Conservation (phyloP, 2,113 vertebrate species). For the Peromyscus polionotus region DNA sequence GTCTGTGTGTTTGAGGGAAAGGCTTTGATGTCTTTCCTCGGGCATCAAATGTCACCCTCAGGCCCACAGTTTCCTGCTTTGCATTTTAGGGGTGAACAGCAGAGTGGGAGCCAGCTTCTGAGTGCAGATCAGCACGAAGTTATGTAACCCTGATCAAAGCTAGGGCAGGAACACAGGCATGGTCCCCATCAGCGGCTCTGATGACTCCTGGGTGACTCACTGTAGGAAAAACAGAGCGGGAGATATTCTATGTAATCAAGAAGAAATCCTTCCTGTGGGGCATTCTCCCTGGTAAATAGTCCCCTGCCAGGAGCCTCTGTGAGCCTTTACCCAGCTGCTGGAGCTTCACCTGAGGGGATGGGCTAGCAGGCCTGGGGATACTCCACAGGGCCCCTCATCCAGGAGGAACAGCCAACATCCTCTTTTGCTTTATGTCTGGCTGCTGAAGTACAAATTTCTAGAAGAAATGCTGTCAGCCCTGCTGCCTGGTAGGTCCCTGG, state of each 20-base stretch:
- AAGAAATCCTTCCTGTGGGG: slow-evolving; percentile 48
- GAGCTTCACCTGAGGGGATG: neutral
- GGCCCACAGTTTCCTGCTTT: neutral
- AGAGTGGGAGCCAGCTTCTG: neutral
- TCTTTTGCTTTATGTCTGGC: neutral
- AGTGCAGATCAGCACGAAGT: neutral
- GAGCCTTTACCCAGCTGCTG: neutral
- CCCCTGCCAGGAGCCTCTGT: neutral
- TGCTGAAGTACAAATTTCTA: neutral
- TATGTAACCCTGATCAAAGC: slow-evolving; percentile 39
- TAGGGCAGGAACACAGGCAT: neutral
- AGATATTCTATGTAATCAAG: slow-evolving; percentile 55
- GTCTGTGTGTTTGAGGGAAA: neutral
- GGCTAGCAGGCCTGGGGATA: neutral
- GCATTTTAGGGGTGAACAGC: neutral
- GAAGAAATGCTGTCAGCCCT: neutral
- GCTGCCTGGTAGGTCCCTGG: neutral
- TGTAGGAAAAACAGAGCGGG: slow-evolving; percentile 47
- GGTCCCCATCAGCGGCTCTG: slow-evolving; percentile 32
- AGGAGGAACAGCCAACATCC: neutral
- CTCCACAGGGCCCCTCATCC: neutral
- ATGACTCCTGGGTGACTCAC: slow-evolving; percentile 71
- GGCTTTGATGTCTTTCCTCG: neutral
- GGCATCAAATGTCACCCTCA: neutral
- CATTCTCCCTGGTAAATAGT: slow-evolving; percentile 29